These are phyloP conservation scores for Phyllostomus discolor DNA, from an alignment of 2,113 vertebrate species.

Conservation along the genomic window DNA sequence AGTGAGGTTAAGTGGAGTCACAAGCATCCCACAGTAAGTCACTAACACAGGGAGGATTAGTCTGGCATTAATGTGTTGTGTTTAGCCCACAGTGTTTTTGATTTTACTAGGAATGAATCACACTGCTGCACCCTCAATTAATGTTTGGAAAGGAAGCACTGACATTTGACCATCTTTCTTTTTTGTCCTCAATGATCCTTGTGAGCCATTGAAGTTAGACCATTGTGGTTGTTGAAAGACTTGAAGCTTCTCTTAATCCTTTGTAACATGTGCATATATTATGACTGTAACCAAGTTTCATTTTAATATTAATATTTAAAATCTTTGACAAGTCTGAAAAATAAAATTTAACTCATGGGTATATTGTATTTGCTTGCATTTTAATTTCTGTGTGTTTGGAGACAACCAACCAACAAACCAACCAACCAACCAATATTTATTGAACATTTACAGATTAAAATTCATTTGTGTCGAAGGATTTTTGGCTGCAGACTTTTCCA, in stretches of 20 bases:
- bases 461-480: not conserved
- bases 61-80: not conserved
- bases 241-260: slow-evolving; percentile 9
- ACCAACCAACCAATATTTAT: not conserved
- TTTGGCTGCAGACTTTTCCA: not conserved
- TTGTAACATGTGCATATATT: slow-evolving; percentile 29
- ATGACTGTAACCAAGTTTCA: not conserved
- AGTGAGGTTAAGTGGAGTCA: not conserved
- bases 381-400: not conserved
- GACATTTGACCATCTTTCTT: slow-evolving; percentile 28
- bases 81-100: not conserved
- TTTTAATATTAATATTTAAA: slow-evolving; percentile 39
- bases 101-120: slow-evolving; percentile 8
- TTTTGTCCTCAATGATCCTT: not conserved
- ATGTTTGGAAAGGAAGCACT: slow-evolving; percentile 10
- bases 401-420: not conserved
- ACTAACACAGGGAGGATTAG: not conserved
- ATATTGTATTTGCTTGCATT: slow-evolving; percentile 13
- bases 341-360: slow-evolving; percentile 4
- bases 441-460: not conserved
- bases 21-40: not conserved
- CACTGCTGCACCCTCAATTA: not conserved
- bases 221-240: not conserved
- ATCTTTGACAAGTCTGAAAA: not conserved
- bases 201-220: slow-evolving; percentile 14